Conservation (phyloP, 2,113 vertebrate species). For the Cichladusa arquata region DNA sequence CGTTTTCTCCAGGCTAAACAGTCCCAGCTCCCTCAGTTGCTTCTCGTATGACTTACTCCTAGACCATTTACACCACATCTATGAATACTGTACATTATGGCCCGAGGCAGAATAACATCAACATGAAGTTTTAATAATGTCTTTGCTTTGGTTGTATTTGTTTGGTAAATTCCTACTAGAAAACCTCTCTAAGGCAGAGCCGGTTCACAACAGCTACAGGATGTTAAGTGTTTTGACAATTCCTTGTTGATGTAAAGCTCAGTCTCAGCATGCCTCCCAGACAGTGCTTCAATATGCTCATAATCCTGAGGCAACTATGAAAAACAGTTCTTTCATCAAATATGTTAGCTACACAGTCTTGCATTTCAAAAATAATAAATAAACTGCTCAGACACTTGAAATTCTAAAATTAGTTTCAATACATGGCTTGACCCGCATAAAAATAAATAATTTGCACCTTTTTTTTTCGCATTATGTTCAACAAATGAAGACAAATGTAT, state of each 20-base stretch:
- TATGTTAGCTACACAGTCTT: neutral
- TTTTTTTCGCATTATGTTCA: slow-evolving; percentile 42
- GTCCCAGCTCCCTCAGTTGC: neutral
- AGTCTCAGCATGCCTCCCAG: neutral
- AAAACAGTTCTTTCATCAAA: neutral
- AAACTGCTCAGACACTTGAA: slow-evolving; percentile 33
- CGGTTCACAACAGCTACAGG: neutral
- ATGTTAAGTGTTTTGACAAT: neutral
- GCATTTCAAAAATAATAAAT: slow-evolving; percentile 51
- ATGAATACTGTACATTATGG: neutral
- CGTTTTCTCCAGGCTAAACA: neutral
- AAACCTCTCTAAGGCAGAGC: slow-evolving; percentile 26
- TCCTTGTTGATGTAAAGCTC: neutral
- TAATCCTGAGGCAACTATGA: neutral
- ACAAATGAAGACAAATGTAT: slow-evolving; percentile 72
- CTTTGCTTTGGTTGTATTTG: slow-evolving; percentile 8
- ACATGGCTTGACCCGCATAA: slow-evolving; percentile 50
- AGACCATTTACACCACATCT: no score
- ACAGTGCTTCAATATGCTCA: neutral
- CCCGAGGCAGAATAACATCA: slow-evolving; percentile 51
- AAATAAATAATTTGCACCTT: slow-evolving; percentile 57
- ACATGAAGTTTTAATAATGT: slow-evolving; percentile 65
- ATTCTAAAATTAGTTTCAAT: slow-evolving; percentile 60
- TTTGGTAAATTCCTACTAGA: slow-evolving; percentile 50
- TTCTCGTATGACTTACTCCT: neutral